Evolutionary conservation across 2,888 invertebrate genomes (phyloP), one percentile per base, ranked within the genome.

Genomic region (Halictus quadricinctus): DNA sequence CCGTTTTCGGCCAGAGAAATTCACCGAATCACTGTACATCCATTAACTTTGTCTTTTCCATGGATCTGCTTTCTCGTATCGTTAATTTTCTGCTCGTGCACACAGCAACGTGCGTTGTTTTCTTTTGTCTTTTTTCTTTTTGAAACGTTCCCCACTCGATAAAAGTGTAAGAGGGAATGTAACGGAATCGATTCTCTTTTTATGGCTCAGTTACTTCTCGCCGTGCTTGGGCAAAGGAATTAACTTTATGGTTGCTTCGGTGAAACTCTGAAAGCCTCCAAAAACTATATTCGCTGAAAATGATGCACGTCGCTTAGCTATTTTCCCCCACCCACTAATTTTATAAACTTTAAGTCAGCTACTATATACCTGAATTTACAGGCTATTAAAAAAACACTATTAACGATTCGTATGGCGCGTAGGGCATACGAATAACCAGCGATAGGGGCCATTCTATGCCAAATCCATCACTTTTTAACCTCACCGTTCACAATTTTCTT

Each of bases 111-210:
- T 43, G 41, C 48, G 36, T 46, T 1, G 48, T 15, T 41, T 41
- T 36, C 36, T 36, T 18, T 73, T 50, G 15, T 43, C 12, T 43
- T 25, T n/a, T 41, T 25, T n/a, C 66, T 50, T 10, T 36, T 13
- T 36, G 6, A 79, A 73, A 76, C 64, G 12, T 43, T 72, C 7
- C 54, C 13, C 15, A n/a, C 64, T 3, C 46, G 60, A 70, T 43
- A 50, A 36, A 50, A 43, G 25, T n/a, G 29, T 36, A 69, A 79
- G 46, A 46, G 43, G 72, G 69, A 29, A 46, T 48, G 29, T n/a
- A 66, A 36, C 18, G 50, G 46, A 58, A 77, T 80, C 77, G 79
- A 77, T 83, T 80, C 70, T 74, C 29, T 46, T 72, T 64, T 80
- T 70, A 64, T 21, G 50, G 15, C 25, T 74, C 48, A 41, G 74